Base-by-base conservation (phyloP, 2,113 vertebrate species). In the Typhlomys cinereus region DNA sequence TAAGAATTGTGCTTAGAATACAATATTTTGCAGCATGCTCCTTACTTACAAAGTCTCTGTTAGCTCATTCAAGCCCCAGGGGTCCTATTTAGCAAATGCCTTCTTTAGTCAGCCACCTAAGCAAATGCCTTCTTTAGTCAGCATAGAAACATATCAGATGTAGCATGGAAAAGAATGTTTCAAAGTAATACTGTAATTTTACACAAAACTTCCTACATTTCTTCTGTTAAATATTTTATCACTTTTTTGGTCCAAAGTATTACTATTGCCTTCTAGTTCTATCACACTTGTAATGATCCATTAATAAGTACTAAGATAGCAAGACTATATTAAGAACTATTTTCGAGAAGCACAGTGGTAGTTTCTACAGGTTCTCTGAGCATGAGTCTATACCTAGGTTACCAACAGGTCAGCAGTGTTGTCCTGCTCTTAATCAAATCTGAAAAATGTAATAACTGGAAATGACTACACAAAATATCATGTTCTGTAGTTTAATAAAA, bases 11-110 rank as follows among this genome's bases (percentile, higher is more conserved):
- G 25, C 48, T 92, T 94, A 59, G 34, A 90, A 90, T 81, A 92
- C 27, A 44, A 20, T 88, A 48, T 83, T 93, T 84, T 54, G 46
- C n/a, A 39, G 9, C 25, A 17, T 31, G 1, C 69, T 76, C 62
- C 29, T 78, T 69, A 73, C 27, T 93, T 96, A 48, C 39, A n/a
- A 85, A 92, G 79, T 90, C 48, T 75, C 66, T 69, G 83, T 87
- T 89, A 85, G 62, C 27, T 92, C 69, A 71, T 61, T 87, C 52
- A 52, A 76, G 27, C 5, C 85, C 29, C 59, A 52, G 36, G 31
- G 25, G 76, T 39, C 57, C n/a, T 69, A 70, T 88, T 95, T 76
- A 62, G 61, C 29, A 92, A 92, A 82, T 71, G 9, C 27, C 36
- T 94, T 17, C 46, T 80, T 88, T 64, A 85, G n/a, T 82, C 62